Conservation (phyloP, 2,888 invertebrate genomes). For the Pterobdella sp. region DNA sequence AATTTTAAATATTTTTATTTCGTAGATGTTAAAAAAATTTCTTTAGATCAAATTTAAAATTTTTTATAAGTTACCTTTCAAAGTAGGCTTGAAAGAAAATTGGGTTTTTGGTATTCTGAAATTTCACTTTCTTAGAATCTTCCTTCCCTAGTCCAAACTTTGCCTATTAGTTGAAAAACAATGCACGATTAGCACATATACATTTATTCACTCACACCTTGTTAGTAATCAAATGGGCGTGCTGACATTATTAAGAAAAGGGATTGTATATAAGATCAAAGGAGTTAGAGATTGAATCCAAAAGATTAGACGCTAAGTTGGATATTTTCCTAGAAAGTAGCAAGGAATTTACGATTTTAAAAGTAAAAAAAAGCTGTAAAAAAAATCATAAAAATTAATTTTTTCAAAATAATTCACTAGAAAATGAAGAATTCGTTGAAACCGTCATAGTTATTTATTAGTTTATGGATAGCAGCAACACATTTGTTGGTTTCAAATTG, state of each 20-base stretch:
- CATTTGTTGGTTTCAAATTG: not conserved
- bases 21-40: not conserved
- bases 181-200: too few relatives aligned
- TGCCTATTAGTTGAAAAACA: not conserved
- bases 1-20: not conserved
- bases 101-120: not conserved
- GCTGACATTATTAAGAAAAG: too few relatives aligned
- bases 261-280: too few relatives aligned
- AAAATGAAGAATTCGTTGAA: too few relatives aligned
- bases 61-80: not conserved
- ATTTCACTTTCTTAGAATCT: not conserved
- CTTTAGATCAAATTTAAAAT: not conserved
- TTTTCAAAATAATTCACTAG: too few relatives aligned
- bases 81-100: not conserved
- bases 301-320: too few relatives aligned
- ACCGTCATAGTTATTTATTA: too few relatives aligned
- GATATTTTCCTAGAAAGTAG: not conserved
- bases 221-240: too few relatives aligned
- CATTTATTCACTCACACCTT: too few relatives aligned
- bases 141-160: conserved; percentile 2
- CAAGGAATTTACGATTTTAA: not conserved
- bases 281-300: too few relatives aligned
- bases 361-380: not conserved
- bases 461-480: not conserved
- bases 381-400: too few relatives aligned